A percentile compares a stretch with the other conserved stretches of the same genome.
phyloP scores from a whole-genome alignment of 2,113 vertebrate genomes.

The Pomatostomus ruficeps region DNA sequence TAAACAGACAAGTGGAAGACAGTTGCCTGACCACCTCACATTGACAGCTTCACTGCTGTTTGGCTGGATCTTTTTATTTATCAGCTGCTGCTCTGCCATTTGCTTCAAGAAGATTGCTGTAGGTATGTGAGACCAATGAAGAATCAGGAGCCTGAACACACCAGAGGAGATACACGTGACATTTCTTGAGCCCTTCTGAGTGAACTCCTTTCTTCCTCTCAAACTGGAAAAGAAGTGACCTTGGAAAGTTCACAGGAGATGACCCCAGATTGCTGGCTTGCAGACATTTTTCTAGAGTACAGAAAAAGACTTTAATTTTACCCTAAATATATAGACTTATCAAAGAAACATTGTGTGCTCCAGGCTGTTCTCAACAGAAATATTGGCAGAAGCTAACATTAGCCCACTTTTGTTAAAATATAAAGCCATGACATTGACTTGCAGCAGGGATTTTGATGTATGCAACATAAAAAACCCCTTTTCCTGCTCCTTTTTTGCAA shows the following conservation, averaged over 20 bases:
- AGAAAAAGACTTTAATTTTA: neutral
- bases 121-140: neutral
- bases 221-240: neutral
- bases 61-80: neutral
- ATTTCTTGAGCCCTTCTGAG: neutral
- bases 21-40: accelerated
- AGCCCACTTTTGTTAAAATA: neutral
- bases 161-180: neutral
- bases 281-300: neutral
- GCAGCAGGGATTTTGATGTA: neutral
- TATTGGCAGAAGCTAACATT: neutral
- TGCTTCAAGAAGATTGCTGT: neutral
- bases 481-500: neutral
- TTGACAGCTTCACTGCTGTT: neutral
- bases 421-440: neutral
- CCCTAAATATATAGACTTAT: neutral
- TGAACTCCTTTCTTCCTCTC: neutral
- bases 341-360: neutral
- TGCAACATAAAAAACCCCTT: neutral
- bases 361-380: neutral
- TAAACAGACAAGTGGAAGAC: neutral
- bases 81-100: neutral
- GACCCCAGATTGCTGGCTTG: neutral
- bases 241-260: neutral
- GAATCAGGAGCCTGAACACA: too few species aligned